Conservation (phyloP, 2,113 vertebrate genomes). For the Pseudorasbora parva region DNA sequence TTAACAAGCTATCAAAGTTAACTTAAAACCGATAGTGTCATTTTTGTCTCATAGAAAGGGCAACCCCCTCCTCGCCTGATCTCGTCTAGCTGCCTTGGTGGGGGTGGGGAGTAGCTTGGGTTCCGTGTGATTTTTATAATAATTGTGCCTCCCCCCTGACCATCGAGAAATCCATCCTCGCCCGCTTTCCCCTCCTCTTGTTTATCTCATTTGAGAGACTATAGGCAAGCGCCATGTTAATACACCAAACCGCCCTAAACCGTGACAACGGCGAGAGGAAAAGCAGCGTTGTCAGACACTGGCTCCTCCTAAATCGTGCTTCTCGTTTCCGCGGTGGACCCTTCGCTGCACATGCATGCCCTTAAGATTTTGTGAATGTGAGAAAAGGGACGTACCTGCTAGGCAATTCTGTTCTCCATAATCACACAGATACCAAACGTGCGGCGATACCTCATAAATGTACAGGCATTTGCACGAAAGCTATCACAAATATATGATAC, state of each 20-base stretch:
- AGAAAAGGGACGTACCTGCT: not conserved
- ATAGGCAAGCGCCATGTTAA: slow-evolving; percentile 53
- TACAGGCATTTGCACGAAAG: not conserved
- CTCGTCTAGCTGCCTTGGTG: slow-evolving; percentile 48
- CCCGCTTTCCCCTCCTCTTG: slow-evolving; percentile 37
- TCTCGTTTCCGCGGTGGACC: not conserved
- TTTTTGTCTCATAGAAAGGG: not conserved
- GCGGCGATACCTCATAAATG: not conserved
- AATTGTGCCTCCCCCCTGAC: slow-evolving; percentile 40
- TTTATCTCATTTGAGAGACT: slow-evolving; percentile 45
- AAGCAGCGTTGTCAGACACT: not conserved
- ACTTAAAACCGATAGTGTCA: not conserved
- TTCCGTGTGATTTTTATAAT: slow-evolving; percentile 55
- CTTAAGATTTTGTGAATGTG: slow-evolving; percentile 34
- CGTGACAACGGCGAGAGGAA: slow-evolving; percentile 1
- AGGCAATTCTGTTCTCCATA: not conserved
- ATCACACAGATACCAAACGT: not conserved
- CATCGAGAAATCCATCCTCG: slow-evolving; percentile 14
- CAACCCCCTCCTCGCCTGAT: slow-evolving; percentile 45
- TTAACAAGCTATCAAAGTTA: too few relatives aligned
- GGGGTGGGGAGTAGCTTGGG: slow-evolving; percentile 51
- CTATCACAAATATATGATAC: not conserved
- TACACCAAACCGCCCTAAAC: not conserved
- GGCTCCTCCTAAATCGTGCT: slow-evolving; percentile 31
- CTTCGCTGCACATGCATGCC: slow-evolving; percentile 14